Evolutionary conservation across 2,888 invertebrate genomes (phyloP).

Genomic region (Venusia cambrica): DNA sequence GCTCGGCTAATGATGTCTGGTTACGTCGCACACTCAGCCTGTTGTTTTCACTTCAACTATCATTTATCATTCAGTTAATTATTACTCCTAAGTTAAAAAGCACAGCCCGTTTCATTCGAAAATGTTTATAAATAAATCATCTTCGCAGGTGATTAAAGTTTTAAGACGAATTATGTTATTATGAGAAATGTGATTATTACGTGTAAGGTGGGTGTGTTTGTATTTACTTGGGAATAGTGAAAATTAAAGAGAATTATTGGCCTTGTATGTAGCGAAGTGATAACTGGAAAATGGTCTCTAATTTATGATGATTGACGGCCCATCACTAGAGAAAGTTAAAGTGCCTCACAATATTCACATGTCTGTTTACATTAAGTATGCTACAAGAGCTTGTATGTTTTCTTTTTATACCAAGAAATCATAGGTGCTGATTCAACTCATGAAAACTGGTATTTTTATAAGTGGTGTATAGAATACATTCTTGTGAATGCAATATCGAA

Average conservation of each 20-base stretch:
- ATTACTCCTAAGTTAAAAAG: slow-evolving; percentile 24
- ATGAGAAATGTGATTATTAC: slow-evolving; percentile 4
- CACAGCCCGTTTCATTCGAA: neutral
- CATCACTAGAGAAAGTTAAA: slow-evolving; percentile 71
- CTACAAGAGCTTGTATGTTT: slow-evolving; percentile 44
- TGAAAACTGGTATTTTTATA: slow-evolving; percentile 36
- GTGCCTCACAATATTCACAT: slow-evolving; percentile 63
- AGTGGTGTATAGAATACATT: slow-evolving; percentile 29
- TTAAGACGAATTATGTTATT: slow-evolving; percentile 10
- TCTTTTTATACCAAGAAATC: slow-evolving; percentile 40
- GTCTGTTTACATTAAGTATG: slow-evolving; percentile 59
- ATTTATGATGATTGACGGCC: slow-evolving; percentile 71
- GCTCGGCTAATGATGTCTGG: slow-evolving; percentile 44
- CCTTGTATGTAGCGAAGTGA: slow-evolving; percentile 46
- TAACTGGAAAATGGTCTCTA: slow-evolving; percentile 67
- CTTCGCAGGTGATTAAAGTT: slow-evolving; percentile 10
- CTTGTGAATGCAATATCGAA: slow-evolving; percentile 32
- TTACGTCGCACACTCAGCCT: slow-evolving; percentile 32
- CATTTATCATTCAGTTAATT: slow-evolving; percentile 38
- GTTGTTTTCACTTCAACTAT: slow-evolving; percentile 43
- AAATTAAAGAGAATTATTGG: slow-evolving; percentile 21
- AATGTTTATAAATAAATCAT: slow-evolving; percentile 16
- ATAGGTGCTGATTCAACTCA: slow-evolving; percentile 29
- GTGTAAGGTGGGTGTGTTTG: slow-evolving; percentile 6
- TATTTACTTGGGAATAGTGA: slow-evolving; percentile 9